These are phyloP conservation scores for Perithous albicinctus DNA, from an alignment of 2,888 invertebrate genomes.

Conservation along the genomic window DNA sequence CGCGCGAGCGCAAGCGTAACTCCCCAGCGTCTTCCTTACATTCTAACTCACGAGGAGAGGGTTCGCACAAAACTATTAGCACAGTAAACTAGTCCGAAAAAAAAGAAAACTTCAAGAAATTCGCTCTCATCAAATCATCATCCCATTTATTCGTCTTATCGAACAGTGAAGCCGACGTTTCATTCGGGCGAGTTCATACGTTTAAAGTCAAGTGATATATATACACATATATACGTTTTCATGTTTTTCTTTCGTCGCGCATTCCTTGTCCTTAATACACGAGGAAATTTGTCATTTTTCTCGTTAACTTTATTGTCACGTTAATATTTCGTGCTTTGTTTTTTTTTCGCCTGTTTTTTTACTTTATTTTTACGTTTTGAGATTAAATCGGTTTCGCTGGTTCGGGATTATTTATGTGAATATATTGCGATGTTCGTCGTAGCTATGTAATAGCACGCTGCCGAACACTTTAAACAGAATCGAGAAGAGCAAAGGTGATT, in stretches of 20 bases:
- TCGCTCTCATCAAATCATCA: slow-evolving; percentile 8
- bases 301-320: slow-evolving; percentile 26
- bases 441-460: slow-evolving; percentile 37
- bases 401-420: slow-evolving; percentile 54
- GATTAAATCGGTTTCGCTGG: slow-evolving; percentile 31
- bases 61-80: slow-evolving; percentile 8
- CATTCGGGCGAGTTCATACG: slow-evolving; percentile 21
- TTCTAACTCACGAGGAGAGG: slow-evolving; percentile 46
- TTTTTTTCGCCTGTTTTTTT: slow-evolving; percentile 10
- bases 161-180: slow-evolving; percentile 14
- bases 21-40: slow-evolving; percentile 41
- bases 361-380: slow-evolving; percentile 22
- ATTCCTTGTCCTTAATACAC: slow-evolving; percentile 1
- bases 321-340: slow-evolving; percentile 15
- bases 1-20: slow-evolving; percentile 13
- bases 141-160: slow-evolving; percentile 32
- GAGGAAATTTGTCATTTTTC: slow-evolving; percentile 22
- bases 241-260: slow-evolving; percentile 52
- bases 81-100: slow-evolving; percentile 39
- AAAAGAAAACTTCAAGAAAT: slow-evolving; percentile 15
- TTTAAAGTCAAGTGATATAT: slow-evolving; percentile 31
- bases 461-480: background rate
- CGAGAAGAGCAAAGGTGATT: background rate
- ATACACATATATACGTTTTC: slow-evolving; percentile 25
- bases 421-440: slow-evolving; percentile 40